Evolutionary conservation across 2,113 vertebrate species (phyloP).

Genomic region (Numida meleagris): DNA sequence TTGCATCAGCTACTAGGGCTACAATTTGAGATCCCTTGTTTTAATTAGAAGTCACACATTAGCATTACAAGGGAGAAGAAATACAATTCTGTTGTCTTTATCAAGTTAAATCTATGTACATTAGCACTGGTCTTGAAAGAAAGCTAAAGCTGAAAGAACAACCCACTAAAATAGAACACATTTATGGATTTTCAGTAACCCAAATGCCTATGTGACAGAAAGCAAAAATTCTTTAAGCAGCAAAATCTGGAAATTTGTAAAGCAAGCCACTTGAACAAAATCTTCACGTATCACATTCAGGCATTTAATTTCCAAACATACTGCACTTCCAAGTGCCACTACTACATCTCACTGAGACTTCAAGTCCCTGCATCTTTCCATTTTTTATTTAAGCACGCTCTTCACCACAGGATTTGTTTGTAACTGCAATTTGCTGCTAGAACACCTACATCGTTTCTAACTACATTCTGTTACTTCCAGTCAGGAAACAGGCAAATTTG

Average conservation of each 20-base stretch:
- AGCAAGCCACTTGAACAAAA: not conserved
- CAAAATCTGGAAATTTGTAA: not conserved
- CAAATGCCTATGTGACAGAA: not conserved
- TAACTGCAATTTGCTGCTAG: not conserved
- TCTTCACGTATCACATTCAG: not conserved
- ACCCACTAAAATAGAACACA: not conserved
- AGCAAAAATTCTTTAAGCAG: not conserved
- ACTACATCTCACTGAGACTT: not conserved
- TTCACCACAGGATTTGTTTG: not conserved
- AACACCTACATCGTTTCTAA: not conserved
- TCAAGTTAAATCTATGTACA: not conserved
- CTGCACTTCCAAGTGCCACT: not conserved
- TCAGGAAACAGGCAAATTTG: not conserved
- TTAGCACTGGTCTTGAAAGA: not conserved
- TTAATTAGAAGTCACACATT: not conserved
- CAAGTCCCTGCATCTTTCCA: not conserved
- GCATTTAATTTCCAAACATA: not conserved
- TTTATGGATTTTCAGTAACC: not conserved
- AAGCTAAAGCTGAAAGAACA: not conserved
- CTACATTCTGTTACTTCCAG: not conserved
- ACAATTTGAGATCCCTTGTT: not conserved
- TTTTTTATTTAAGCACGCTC: not conserved
- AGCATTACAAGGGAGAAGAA: not conserved
- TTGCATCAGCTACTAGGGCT: constrained; percentile 55
- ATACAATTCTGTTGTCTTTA: not conserved